These are phyloP conservation scores for Ariopsis seemanni DNA, from an alignment of 2,113 vertebrate genomes.

Conservation along the genomic window DNA sequence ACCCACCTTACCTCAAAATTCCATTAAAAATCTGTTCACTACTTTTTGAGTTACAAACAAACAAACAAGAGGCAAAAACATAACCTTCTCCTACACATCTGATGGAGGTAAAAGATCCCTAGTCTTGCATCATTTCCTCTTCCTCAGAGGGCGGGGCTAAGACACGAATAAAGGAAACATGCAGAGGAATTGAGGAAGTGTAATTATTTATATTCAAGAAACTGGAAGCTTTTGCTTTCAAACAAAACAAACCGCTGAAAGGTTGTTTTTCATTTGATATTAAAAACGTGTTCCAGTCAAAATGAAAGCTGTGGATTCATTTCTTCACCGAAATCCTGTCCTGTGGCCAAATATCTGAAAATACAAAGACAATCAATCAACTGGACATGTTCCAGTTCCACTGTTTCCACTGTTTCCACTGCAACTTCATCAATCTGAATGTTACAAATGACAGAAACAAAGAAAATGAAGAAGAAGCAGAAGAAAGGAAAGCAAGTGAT, in stretches of 20 bases:
- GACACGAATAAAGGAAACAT: neutral
- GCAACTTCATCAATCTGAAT: neutral
- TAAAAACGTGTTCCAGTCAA: neutral
- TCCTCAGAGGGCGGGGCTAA: neutral
- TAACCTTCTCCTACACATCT: too few relatives aligned
- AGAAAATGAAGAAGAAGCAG: neutral
- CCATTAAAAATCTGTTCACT: too few relatives aligned
- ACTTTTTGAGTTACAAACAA: too few relatives aligned
- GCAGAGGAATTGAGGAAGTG: neutral
- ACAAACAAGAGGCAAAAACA: too few relatives aligned
- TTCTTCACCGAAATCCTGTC: neutral
- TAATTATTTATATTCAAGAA: neutral
- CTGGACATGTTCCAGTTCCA: neutral
- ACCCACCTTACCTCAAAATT: too few relatives aligned
- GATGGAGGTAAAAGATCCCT: too few relatives aligned
- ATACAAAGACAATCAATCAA: neutral
- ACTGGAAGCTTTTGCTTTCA: neutral
- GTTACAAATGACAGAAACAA: neutral
- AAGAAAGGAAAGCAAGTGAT: neutral
- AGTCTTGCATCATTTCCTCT: neutral
- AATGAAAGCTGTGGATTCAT: neutral
- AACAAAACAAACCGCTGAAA: neutral
- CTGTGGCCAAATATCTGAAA: neutral
- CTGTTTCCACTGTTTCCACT: too few relatives aligned
- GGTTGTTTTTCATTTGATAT: neutral